Evolutionary conservation across 2,888 invertebrate species (phyloP), one percentile per base, ranked within the genome.

Genomic region (Tetheella fluctuosa): DNA sequence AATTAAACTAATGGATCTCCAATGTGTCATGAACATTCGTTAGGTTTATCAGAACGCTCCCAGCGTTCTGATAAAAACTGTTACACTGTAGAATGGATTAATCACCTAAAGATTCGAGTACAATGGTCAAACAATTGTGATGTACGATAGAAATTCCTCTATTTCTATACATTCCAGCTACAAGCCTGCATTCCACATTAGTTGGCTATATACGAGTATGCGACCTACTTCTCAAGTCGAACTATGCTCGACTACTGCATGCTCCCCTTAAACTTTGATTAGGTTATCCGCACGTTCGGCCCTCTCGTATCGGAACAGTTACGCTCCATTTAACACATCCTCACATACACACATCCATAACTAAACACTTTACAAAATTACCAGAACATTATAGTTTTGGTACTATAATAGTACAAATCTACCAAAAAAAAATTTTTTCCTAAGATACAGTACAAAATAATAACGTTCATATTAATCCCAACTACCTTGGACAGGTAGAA

Each of bases 241-340:
- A 13, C 15, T 25, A 25, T 23, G 23, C 42, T 39, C n/a, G 28
- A n/a, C 57, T 54, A 48, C 34, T 23, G 53, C 59, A 56, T 52
- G n/a, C n/a, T 17, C 42, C 42, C 58, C 28, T 61, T 39, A 52
- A 60, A 61, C 61, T 65, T 62, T 59, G 57, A 61, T 64, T 55
- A 59, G 63, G 58, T 61, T 64, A 60, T 59, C 65, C 62, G 58
- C 60, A 54, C 17, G 42, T 20, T 54, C 28, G 20, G 30, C 37
- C 55, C 10, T 54, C 30, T 17, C 34, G 23, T 76, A 76, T 75
- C 76, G 65, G 55, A 28, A 52, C 54, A 63, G 60, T 74, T 71
- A 64, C 68, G 62, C 62, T 64, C 69, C 76, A 70, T 75, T 75
- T 59, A 70, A 72, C 72, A 63, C 60, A 64, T 66, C 62, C 48